Percentiles rank a stretch among this genome's conserved stretches.
Conservation (phyloP, 2,888 invertebrate genomes). For the Drosophila peninsularis region DNA sequence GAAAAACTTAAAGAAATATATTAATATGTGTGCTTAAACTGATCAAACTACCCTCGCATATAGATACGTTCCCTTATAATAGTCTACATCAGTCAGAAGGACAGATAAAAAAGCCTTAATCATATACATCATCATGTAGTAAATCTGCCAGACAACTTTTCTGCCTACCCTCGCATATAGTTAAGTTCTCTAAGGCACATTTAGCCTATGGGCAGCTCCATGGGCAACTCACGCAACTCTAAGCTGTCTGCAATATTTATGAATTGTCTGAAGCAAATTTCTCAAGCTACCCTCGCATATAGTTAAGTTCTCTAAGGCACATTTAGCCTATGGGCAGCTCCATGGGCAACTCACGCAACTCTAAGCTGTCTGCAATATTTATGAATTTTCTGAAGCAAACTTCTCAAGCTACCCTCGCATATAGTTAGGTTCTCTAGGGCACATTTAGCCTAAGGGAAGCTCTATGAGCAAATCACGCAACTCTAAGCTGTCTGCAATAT, state of each 20-base stretch:
- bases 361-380: no score
- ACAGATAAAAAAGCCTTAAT: neutral
- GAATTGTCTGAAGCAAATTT: neutral
- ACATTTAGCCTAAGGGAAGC: neutral
- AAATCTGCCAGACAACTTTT: neutral
- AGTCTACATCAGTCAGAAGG: neutral
- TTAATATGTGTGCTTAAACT: neutral
- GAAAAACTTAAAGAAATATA: neutral
- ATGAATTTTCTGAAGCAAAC: neutral
- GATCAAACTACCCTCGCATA: neutral
- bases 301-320: neutral
- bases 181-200: neutral
- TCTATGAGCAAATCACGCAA: neutral
- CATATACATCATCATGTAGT: neutral
- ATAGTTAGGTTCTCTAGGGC: no score
- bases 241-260: no score
- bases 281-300: no score
- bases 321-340: neutral
- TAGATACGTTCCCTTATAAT: neutral
- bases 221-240: neutral
- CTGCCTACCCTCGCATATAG: no score
- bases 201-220: no score
- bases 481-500: no score
- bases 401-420: neutral
- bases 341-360: neutral